phyloP scores from a whole-genome alignment of 2,888 invertebrate genomes.

The Gisinianus flammeolus region DNA sequence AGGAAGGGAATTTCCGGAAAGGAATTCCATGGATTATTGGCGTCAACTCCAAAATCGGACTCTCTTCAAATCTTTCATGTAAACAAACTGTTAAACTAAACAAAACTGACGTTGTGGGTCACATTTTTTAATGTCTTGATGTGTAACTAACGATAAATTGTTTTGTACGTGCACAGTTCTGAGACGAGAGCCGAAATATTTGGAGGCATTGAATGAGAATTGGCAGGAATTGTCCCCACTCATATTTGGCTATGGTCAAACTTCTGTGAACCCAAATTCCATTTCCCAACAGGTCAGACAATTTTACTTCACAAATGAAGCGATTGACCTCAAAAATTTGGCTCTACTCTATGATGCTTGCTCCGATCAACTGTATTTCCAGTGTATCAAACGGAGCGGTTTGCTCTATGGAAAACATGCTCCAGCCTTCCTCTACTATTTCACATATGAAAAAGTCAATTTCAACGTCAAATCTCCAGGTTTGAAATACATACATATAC shows the following conservation, averaged over 20 bases:
- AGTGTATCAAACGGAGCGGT: slow-evolving; percentile 46
- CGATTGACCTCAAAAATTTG: slow-evolving; percentile 41
- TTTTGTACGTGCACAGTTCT: neutral
- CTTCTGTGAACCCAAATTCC: slow-evolving; percentile 2
- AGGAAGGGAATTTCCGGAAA: neutral
- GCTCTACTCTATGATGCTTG: slow-evolving; percentile 49
- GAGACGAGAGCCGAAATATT: neutral
- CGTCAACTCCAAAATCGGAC: slow-evolving; percentile 47
- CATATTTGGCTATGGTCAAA: slow-evolving; percentile 44
- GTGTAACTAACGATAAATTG: neutral
- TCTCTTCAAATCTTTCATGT: slow-evolving; percentile 46
- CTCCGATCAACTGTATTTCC: slow-evolving; percentile 49
- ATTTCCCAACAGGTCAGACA: slow-evolving; percentile 38
- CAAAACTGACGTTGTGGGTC: neutral
- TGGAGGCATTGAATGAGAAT: slow-evolving; percentile 49
- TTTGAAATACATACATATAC: neutral
- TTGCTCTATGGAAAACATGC: slow-evolving; percentile 41
- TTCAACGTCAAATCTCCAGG: neutral
- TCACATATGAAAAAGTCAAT: slow-evolving; percentile 42
- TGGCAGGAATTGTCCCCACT: slow-evolving; percentile 49
- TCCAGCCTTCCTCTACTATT: slow-evolving; percentile 51
- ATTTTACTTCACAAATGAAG: slow-evolving; percentile 49
- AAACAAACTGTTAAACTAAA: slow-evolving; percentile 20
- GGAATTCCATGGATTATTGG: slow-evolving; percentile 50
- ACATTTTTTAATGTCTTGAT: neutral